Evolutionary conservation across 2,888 invertebrate genomes (phyloP), one percentile per base, ranked within the genome.

Genomic region (Dromius quadrimaculatus): DNA sequence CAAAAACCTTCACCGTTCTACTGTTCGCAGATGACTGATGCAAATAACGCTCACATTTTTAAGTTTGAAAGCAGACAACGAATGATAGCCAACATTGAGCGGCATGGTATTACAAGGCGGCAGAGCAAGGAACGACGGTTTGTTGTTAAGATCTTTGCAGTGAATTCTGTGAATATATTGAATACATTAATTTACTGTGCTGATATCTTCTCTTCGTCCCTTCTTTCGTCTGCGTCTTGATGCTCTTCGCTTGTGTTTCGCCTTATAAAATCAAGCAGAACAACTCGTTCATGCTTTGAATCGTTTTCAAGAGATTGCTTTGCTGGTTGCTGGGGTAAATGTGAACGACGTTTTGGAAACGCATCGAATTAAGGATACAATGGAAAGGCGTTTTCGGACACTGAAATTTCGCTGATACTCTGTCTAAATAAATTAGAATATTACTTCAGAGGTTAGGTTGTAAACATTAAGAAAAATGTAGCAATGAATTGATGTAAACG

Each of bases 181-280:
- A 65, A 65, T 65, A 50, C 65, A 65, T 65, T 65, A 65, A 65
- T 65, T 65, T 65, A 65, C 47, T 65, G 45, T 54, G 62, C 62
- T 62, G 62, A 62, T 62, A 62, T 62, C 62, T 62, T 41, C 36
- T 11, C 36, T 17, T 36, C 13, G 15, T 54, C 54, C 28, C 54
- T 9, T 41, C 13, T 41, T 13, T 15, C 15, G 15, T 41, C 11
- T 15, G 28, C n/a, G n/a, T n/a, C n/a, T n/a, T n/a, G n/a, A 13
- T 41, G 2, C 41, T 41, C 47, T 47, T 20, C 45, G 4, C 28
- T 28, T 45, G 23, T 22, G 23, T 23, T 54, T 19, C n/a, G 59
- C 36, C 36, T 59, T 59, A 36, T 34, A 59, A 59, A 59, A 59
- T 34, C 59, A 36, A 59, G 59, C 59, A 34, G 59, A 59, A 59